phyloP scores from a whole-genome alignment of 1,140 invertebrate genomes.

The Scylla paramamosain region DNA sequence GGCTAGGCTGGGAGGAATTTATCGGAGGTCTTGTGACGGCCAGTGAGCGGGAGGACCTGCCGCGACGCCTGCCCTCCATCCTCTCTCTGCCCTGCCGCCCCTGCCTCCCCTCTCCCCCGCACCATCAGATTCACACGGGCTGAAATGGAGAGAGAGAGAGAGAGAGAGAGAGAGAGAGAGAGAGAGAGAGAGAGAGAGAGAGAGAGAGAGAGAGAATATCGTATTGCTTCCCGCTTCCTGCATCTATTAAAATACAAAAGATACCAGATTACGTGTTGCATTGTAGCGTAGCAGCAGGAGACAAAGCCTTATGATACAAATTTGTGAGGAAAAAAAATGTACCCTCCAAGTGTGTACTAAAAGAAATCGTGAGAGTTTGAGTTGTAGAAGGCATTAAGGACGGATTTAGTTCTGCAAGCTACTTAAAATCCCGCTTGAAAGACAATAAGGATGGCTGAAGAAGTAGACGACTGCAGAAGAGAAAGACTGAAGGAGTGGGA shows the following conservation, averaged over 20 bases:
- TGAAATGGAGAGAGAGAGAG: slow-evolving; percentile 8
- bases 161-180: slow-evolving; percentile 20
- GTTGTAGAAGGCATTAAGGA: too few relatives aligned
- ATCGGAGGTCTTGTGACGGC: slow-evolving; percentile 1
- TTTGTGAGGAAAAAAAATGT: too few relatives aligned
- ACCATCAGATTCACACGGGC: neutral
- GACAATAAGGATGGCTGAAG: too few relatives aligned
- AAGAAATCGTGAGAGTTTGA: too few relatives aligned
- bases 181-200: slow-evolving; percentile 16
- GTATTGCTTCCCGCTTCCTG: too few relatives aligned
- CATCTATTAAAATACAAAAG: too few relatives aligned
- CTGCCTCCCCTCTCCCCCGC: neutral
- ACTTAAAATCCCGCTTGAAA: too few relatives aligned
- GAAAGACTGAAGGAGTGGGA: neutral
- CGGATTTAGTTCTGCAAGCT: too few relatives aligned
- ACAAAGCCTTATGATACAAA: too few relatives aligned
- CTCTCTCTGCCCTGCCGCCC: neutral
- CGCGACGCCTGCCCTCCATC: neutral
- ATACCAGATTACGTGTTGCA: too few relatives aligned
- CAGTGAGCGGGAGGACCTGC: slow-evolving; percentile 7
- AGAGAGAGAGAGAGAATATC: neutral
- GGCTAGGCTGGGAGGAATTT: neutral
- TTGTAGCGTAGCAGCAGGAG: too few relatives aligned
- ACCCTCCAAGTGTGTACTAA: too few relatives aligned
- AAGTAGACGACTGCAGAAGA: neutral